These are phyloP conservation scores for Trachymyrmex septentrionalis DNA, from an alignment of 1,140 invertebrate genomes.

Conservation along the genomic window DNA sequence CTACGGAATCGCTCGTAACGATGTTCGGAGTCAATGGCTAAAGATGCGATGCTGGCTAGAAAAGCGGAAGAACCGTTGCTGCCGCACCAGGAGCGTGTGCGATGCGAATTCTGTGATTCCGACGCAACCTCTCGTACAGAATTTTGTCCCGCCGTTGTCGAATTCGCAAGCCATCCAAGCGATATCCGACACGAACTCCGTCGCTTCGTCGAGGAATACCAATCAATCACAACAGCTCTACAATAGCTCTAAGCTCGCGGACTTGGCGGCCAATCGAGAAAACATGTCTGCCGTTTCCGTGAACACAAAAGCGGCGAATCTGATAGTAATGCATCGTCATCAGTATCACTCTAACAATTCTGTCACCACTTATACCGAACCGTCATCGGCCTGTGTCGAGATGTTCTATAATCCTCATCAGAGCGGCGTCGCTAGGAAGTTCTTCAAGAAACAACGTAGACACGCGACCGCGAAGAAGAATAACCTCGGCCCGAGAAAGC, in stretches of 20 bases:
- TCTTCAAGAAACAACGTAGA: slow-evolving; percentile 95
- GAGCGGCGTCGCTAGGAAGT: slow-evolving; percentile 96
- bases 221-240: slow-evolving; percentile 77
- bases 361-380: slow-evolving; percentile 90
- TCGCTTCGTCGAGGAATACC: slow-evolving; percentile 81
- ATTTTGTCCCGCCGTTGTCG: slow-evolving; percentile 76
- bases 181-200: slow-evolving; percentile 83
- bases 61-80: slow-evolving; percentile 88
- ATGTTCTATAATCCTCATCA: slow-evolving; percentile 97
- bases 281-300: slow-evolving; percentile 81
- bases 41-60: slow-evolving; percentile 89
- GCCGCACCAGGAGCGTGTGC: slow-evolving; percentile 89
- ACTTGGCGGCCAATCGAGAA: slow-evolving; percentile 66
- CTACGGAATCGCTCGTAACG: slow-evolving; percentile 94
- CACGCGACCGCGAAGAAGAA: slow-evolving; percentile 89
- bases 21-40: slow-evolving; percentile 92
- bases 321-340: slow-evolving; percentile 90
- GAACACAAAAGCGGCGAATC: slow-evolving; percentile 86
- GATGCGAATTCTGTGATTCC: slow-evolving; percentile 88
- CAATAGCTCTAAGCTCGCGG: slow-evolving; percentile 74
- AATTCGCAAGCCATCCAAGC: slow-evolving; percentile 84
- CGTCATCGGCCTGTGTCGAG: slow-evolving; percentile 88
- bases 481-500: slow-evolving; percentile 90
- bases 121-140: slow-evolving; percentile 84
- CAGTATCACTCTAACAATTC: slow-evolving; percentile 91